These are phyloP conservation scores for Arion vulgaris DNA, from an alignment of 1,140 invertebrate species.

Conservation along the genomic window DNA sequence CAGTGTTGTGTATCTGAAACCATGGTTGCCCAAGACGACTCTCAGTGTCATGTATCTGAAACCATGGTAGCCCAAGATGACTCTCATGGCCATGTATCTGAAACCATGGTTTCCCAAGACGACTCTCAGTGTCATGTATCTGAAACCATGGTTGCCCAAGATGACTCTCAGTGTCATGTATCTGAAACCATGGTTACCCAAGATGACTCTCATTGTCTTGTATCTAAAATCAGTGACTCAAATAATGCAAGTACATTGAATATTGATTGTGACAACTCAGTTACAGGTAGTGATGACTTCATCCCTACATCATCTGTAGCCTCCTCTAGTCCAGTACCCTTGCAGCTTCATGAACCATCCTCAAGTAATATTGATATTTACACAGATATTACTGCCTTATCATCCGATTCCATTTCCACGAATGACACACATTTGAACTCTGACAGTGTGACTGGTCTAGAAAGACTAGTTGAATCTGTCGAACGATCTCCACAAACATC, in stretches of 20 bases:
- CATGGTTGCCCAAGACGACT: no score
- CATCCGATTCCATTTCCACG: not conserved
- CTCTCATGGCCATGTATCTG: no score
- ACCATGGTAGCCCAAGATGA: no score
- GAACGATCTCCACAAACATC: not conserved
- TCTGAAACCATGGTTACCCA: not conserved
- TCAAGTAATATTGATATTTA: not conserved
- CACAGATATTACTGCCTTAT: slow-evolving; percentile 2
- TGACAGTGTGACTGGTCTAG: slow-evolving; percentile 27
- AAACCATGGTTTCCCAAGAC: no score
- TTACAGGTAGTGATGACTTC: not conserved
- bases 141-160: no score
- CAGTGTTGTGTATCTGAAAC: no score
- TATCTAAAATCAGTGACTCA: not conserved
- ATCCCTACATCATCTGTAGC: not conserved
- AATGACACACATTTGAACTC: not conserved
- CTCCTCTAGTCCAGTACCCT: not conserved
- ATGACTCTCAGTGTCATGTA: no score
- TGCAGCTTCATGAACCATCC: not conserved
- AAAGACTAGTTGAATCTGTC: slow-evolving; percentile 27
- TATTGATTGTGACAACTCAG: not conserved
- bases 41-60: no score
- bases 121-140: no score
- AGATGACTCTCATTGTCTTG: not conserved
- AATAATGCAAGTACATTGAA: not conserved